Percentiles rank a stretch among this genome's conserved stretches.
Conservation (phyloP, 2,888 invertebrate species). For the Branchipolynoe longqiensis region DNA sequence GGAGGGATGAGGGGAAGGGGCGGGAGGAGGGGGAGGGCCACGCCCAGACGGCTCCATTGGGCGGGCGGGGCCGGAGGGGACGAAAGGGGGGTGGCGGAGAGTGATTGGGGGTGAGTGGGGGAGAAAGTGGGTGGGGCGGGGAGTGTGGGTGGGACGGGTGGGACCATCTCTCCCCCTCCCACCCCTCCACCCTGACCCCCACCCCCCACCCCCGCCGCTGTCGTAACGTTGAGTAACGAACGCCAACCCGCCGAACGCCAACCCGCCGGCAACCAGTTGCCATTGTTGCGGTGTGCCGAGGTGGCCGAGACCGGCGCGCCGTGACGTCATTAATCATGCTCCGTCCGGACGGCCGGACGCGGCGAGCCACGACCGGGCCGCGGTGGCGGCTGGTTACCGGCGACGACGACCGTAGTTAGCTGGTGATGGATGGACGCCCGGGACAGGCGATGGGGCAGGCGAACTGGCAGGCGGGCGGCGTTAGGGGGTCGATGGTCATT, state of each 20-base stretch:
- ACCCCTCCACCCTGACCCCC: too few relatives aligned
- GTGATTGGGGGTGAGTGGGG: too few relatives aligned
- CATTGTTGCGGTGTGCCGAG: slow-evolving; percentile 23
- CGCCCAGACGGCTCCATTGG: slow-evolving; percentile 29
- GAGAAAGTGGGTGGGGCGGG: too few relatives aligned
- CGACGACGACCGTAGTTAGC: too few relatives aligned
- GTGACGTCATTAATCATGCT: slow-evolving; percentile 46
- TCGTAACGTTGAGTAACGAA: slow-evolving; percentile 39
- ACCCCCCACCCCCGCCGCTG: neutral
- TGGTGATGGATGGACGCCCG: slow-evolving; percentile 17
- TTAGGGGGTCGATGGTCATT: neutral
- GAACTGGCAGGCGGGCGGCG: neutral
- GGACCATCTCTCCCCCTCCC: too few relatives aligned
- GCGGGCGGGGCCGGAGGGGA: too few relatives aligned
- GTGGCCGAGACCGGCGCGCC: slow-evolving; percentile 5
- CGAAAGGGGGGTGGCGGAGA: too few relatives aligned
- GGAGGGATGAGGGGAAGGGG: too few relatives aligned
- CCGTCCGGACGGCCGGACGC: neutral
- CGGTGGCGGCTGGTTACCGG: slow-evolving; percentile 11
- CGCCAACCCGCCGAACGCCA: slow-evolving; percentile 5
- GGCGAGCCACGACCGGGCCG: neutral
- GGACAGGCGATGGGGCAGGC: neutral
- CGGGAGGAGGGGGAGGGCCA: too few relatives aligned
- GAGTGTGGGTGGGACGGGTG: too few relatives aligned
- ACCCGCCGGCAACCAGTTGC: slow-evolving; percentile 1